Conservation (phyloP, 2,113 vertebrate species). For the Thomomys bottae region DNA sequence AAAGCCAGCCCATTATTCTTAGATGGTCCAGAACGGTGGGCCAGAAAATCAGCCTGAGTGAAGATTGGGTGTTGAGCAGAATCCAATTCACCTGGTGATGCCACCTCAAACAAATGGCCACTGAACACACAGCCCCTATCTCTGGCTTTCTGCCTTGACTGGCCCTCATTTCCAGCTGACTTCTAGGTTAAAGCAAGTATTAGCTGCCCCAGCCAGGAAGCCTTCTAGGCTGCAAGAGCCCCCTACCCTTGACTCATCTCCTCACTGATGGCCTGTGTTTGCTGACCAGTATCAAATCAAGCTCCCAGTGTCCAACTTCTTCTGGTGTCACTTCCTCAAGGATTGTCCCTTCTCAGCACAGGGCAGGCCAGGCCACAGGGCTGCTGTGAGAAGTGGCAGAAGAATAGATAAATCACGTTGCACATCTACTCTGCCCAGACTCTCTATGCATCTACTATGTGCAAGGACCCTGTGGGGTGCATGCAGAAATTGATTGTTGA, state of each 20-base stretch:
- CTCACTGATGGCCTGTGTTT: not conserved
- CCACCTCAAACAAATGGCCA: not conserved
- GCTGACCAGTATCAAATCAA: too few species aligned
- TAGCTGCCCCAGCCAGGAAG: constrained; percentile 41
- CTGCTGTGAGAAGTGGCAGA: accelerated
- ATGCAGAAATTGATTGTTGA: not conserved
- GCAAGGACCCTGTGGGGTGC: accelerated
- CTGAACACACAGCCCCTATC: not conserved
- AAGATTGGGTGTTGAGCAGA: not conserved
- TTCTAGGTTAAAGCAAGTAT: not conserved
- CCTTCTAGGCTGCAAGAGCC: not conserved
- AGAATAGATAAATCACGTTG: not conserved
- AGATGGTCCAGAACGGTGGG: not conserved
- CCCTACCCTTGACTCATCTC: not conserved
- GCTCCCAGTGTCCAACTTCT: not conserved
- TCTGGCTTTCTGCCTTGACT: not conserved
- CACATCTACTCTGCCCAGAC: not conserved
- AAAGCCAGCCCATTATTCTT: not conserved
- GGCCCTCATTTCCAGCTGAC: not conserved
- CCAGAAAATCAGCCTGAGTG: accelerated
- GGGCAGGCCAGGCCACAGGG: not conserved
- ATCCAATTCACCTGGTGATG: accelerated
- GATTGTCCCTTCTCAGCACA: not conserved
- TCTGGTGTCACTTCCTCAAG: not conserved
- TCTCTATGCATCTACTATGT: not conserved